Conservation (phyloP, 2,797 vertebrate genomes). For the Falco peregrinus region DNA sequence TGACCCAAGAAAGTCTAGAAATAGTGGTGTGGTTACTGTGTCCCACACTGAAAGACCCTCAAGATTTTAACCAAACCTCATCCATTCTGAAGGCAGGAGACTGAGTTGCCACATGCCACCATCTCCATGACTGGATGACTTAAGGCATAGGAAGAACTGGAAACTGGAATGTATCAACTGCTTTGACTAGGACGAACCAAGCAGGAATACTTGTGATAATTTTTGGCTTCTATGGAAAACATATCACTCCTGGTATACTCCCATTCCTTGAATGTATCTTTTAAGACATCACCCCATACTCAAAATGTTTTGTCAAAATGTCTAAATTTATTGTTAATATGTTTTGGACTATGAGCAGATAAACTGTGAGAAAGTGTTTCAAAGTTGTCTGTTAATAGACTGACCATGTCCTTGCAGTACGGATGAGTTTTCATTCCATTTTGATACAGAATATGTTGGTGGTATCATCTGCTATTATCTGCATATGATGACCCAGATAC, state of each 20-base stretch:
- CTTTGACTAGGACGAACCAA: background rate
- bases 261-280: background rate
- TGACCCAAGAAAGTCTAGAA: background rate
- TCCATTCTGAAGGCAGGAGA: background rate
- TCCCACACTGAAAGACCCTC: background rate
- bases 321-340: background rate
- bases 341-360: background rate
- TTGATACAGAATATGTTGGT: background rate
- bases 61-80: background rate
- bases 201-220: accelerated
- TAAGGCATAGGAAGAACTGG: background rate
- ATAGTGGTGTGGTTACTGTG: background rate
- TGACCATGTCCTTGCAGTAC: background rate
- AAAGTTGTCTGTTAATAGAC: background rate
- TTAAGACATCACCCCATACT: background rate
- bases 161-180: background rate
- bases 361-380: background rate
- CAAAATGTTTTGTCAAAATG: background rate
- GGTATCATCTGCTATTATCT: background rate
- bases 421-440: background rate
- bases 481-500: background rate
- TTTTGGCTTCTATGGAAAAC: background rate
- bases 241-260: background rate
- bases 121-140: background rate
- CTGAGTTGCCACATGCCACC: background rate